Evolutionary conservation across 92 coral and sea anemone genomes (phyloP).

Genomic region (Hydrozoanthus gracilis): DNA sequence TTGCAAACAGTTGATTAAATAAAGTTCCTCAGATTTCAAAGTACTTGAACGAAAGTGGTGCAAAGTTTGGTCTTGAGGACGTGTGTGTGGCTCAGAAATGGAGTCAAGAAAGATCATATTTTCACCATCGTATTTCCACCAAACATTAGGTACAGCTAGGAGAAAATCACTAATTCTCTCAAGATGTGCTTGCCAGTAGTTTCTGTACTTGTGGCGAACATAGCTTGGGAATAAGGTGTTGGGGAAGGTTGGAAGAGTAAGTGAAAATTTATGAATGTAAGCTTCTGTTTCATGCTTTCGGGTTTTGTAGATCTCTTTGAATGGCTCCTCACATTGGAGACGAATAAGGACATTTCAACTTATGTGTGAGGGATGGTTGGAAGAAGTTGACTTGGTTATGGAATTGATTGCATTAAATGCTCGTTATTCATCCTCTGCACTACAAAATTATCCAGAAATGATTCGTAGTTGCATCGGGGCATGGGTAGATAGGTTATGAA

Average conservation of each 20-base stretch:
- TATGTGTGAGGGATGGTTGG: constrained; percentile 52
- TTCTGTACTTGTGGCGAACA: not conserved
- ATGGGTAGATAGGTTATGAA: constrained; percentile 40
- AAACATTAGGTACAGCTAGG: constrained; percentile 15
- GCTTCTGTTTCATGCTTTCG: constrained; percentile 23
- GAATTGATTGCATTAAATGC: constrained; percentile 53
- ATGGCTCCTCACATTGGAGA: constrained; percentile 41
- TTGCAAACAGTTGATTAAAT: constrained; percentile 49
- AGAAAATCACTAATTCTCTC: constrained; percentile 57
- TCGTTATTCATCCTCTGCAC: constrained; percentile 56
- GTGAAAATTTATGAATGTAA: constrained; percentile 9
- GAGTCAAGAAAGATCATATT: constrained; percentile 59
- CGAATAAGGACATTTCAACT: constrained; percentile 51
- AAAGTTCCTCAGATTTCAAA: constrained; percentile 51
- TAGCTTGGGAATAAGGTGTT: constrained; percentile 42
- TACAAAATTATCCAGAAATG: constrained; percentile 24
- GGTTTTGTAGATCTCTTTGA: not conserved
- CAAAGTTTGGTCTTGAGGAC: constrained; percentile 39
- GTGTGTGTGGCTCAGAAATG: not conserved
- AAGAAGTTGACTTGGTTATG: constrained; percentile 62
- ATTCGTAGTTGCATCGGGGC: constrained; percentile 50
- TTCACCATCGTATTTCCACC: constrained; percentile 59
- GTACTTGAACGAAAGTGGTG: constrained; percentile 67
- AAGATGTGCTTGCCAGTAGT: constrained; percentile 60
- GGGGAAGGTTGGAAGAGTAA: constrained; percentile 34